These are phyloP conservation scores for Gallinago paraguaiae DNA, from an alignment of 2,113 vertebrate genomes.

Conservation along the genomic window DNA sequence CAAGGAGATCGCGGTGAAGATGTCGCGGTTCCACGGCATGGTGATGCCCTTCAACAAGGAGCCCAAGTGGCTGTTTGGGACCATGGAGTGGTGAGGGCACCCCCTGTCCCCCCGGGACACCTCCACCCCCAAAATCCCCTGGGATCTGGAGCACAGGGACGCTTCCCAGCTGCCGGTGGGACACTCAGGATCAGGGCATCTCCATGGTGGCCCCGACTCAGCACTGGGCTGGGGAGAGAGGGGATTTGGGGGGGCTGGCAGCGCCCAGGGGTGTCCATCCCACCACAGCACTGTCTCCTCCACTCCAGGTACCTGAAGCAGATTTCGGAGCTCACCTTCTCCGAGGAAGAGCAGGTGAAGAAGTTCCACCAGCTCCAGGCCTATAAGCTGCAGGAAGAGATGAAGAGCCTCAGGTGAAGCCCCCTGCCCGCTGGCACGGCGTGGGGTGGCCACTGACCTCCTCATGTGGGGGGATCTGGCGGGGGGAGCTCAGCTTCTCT, in stretches of 20 bases:
- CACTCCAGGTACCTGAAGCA: constrained; percentile 86
- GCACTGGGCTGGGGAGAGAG: neutral
- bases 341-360: constrained; percentile 74
- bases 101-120: fast-evolving
- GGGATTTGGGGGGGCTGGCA: neutral
- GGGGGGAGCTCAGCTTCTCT: fast-evolving
- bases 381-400: constrained; percentile 83
- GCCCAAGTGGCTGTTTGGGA: constrained; percentile 91
- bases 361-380: constrained; percentile 84
- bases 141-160: fast-evolving
- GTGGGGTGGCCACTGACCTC: too few relatives aligned
- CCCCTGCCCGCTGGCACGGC: fast-evolving
- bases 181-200: fast-evolving
- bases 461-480: fast-evolving
- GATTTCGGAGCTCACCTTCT: constrained; percentile 83
- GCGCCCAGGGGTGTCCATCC: fast-evolving
- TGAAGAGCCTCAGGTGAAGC: constrained; percentile 84
- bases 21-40: constrained; percentile 92
- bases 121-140: fast-evolving
- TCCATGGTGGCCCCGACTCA: fast-evolving
- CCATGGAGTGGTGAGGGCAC: constrained; percentile 82
- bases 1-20: constrained; percentile 83
- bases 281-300: fast-evolving
- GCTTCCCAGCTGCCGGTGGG: neutral
- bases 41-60: constrained; percentile 96